Base-by-base conservation (phyloP, 2,113 vertebrate genomes). In the Aptenodytes forsteri region DNA sequence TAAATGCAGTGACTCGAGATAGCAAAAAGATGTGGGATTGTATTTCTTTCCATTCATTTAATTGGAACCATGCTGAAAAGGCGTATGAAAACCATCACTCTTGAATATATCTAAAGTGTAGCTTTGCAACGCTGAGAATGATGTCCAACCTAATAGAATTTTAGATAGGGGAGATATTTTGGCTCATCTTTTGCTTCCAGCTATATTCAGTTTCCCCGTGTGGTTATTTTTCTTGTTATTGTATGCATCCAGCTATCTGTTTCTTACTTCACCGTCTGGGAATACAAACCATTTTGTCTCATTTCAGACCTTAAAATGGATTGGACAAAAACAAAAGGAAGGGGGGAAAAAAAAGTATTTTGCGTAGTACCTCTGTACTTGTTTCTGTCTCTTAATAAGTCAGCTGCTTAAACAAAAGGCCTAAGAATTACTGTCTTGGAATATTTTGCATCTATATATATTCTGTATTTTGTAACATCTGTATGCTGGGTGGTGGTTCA, bases 201-300 rank as follows among this genome's bases (percentile, higher is more conserved):
- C 82, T 93, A 80, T 80, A 75, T 85, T 95, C 84, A 49, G n/a
- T 91, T 96, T 95, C 54, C 90, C 84, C 2, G 6, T 79, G 87
- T 93, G 76, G 90, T 93, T 95, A 84, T 93, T 95, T 91, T 93
- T 89, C 89, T 90, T 93, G 61, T 75, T 96, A 69, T 22, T 96
- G 44, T 90, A 93, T 87, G 84, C 62, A 88, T 81, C 75, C 82
- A 95, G 76, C 92, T 97, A 87, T 94, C 94, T 90, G 58, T 58
- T 97, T 91, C 91, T 97, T 96, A 96, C 95, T 97, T 95, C 87
- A 95, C 82, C 4, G 95, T 96, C 93, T 93, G 89, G 89, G 91
- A 94, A 95, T 94, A 97, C 75, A 90, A 96, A 86, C 82, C 54
- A 36, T 77, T 96, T 94, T 88, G 96, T 95, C 82, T 95, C 90